Conservation (phyloP, 2,797 vertebrate species). For the Xenentodon cancila region DNA sequence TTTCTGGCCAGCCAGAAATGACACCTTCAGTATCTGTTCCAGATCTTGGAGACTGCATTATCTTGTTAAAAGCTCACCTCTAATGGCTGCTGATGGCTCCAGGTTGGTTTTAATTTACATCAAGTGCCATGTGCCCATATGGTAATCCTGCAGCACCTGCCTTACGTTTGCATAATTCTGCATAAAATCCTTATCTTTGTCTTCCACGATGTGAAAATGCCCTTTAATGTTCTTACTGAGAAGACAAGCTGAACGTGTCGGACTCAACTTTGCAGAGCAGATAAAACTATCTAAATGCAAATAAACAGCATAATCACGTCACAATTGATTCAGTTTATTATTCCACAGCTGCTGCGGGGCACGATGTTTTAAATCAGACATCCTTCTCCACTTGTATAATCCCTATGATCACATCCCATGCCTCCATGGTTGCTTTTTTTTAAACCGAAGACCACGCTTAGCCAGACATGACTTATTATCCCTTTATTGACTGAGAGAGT, state of each 20-base stretch:
- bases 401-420: constrained; percentile 22
- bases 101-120: constrained; percentile 46
- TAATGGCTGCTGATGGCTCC: constrained; percentile 41
- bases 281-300: constrained; percentile 78
- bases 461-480: constrained; percentile 16
- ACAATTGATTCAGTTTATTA: constrained; percentile 48
- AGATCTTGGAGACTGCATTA: constrained; percentile 21
- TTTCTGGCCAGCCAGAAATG: constrained; percentile 21
- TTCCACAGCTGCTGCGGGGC: constrained; percentile 26
- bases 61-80: constrained; percentile 52
- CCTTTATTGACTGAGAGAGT: neutral
- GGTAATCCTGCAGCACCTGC: constrained; percentile 50
- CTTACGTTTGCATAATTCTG: constrained; percentile 59
- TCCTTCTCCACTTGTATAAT: constrained; percentile 1
- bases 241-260: constrained; percentile 2
- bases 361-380: constrained; percentile 32
- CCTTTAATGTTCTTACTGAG: constrained; percentile 46
- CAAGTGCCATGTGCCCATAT: constrained; percentile 7
- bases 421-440: constrained; percentile 5
- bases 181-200: constrained; percentile 49
- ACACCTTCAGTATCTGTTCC: constrained; percentile 19
- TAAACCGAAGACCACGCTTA: neutral
- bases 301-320: constrained; percentile 62
- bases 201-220: constrained; percentile 33
- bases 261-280: constrained; percentile 53